A percentile compares a stretch with the other conserved stretches of the same genome.
Evolutionary conservation across 2,113 vertebrate species (phyloP).

Genomic region (Carassius auratus): DNA sequence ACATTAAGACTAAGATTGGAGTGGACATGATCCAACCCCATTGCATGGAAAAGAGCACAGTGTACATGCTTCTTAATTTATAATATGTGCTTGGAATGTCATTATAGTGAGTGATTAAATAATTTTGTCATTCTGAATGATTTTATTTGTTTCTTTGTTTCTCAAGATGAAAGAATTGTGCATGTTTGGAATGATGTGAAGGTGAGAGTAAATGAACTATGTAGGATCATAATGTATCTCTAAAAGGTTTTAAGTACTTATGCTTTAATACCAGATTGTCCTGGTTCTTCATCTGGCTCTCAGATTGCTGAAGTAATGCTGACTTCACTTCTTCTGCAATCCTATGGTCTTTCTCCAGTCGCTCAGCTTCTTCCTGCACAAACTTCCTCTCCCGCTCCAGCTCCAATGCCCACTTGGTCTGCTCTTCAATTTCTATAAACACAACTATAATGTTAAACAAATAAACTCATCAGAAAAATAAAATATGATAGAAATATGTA

Average conservation of each 20-base stretch:
- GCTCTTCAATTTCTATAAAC: conserved; percentile 90
- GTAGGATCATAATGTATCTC: background rate
- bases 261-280: conserved; percentile 84
- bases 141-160: background rate
- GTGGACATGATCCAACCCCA: background rate
- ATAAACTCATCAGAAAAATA: background rate
- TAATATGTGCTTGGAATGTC: background rate
- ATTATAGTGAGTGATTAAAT: background rate
- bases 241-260: background rate
- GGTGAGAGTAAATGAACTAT: background rate
- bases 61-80: background rate
- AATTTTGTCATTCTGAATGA: background rate
- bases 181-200: background rate
- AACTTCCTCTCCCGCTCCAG: conserved; percentile 89
- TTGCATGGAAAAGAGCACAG: background rate
- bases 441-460: conserved; percentile 6
- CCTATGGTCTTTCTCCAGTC: conserved; percentile 86
- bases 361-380: conserved; percentile 91
- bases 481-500: background rate
- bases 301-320: conserved; percentile 84
- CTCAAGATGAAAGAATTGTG: background rate
- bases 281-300: conserved; percentile 88
- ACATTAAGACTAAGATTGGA: background rate
- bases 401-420: conserved; percentile 88
- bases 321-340: conserved; percentile 90